Base-by-base conservation (phyloP, 2,113 vertebrate species). In the Elaphurus davidianus region DNA sequence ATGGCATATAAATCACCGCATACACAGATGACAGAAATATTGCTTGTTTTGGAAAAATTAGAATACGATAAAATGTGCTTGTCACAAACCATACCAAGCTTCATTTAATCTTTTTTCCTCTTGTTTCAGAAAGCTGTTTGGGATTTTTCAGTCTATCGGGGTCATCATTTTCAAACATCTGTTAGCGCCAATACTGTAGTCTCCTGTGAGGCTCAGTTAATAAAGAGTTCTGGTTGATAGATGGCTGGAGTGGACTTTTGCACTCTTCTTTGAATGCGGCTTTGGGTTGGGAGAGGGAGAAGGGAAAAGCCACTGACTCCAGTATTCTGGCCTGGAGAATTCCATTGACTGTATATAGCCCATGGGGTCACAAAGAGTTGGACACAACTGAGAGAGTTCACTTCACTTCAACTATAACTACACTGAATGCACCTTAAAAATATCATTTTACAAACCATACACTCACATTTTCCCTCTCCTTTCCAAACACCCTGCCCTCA, bases 161-260 rank as follows among this genome's bases (percentile, higher is more conserved):
- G 84, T 90, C 92, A 85, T 79, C 90, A 16, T 92, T 96, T 97
- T 79, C 95, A 50, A 84, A 90, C 47, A 50, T 57, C 94, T 86
- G 40, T 90, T 40, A 84, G 62, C 64, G 78, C 64, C 47, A 74
- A 40, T 33, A 16, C n/a, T 84, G 57, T 27, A 60, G 87, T 60
- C 5, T 1, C 0, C 3, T 13, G 90, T 83, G 89, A 94, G 57
- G 59, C 12, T 85, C 87, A 17, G 92, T 79, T 67, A 50, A 54
- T 91, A 87, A 85, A 71, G 92, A 78, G 92, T 90, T 90, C 90
- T 57, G 96, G 40, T n/a, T 97, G 97, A 91, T 82, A 87, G 87
- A 90, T 25, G 13, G 59, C 85, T 27, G 17, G 4, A 81, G 54
- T 64, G 30, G 83, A 50, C 60, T 15, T 91, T 50, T 36, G 47